Evolutionary conservation across 2,888 invertebrate species (phyloP), one percentile per base, ranked within the genome.

Genomic region (Myopa testacea): DNA sequence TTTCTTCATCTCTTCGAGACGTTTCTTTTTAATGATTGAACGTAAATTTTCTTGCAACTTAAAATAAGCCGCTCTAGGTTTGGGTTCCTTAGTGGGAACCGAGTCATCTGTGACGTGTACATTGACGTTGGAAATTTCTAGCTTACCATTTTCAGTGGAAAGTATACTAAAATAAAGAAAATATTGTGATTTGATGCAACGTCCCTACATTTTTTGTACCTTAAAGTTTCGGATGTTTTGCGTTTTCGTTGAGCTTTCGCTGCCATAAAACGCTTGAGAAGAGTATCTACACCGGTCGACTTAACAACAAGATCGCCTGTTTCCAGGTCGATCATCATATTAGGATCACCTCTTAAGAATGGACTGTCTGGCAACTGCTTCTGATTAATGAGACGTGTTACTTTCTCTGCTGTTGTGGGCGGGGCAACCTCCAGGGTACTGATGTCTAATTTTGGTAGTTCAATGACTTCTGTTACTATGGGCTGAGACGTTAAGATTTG

Each of bases 61-160:
- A n/a, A 91, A 87, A 81, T 94, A 91, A 82, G 93, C 93, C 4
- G 92, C 92, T 0, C 96, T 95, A 63, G 95, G 94, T 85, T 93
- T 92, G 52, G 90, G 90, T 19, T 90, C 87, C 70, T 83, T 85
- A 52, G 81, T 81, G 2, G 84, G 76, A 10, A 86, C 84, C 16
- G 84, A 81, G 6, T 86, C 85, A 8, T 87, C 86, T 10, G 84
- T 84, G 37, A 83, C 69, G 82, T 83, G 78, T 78, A 84, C 76
- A 84, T 82, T 82, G 75, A 89, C 81, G 85, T 89, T 88, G 6
- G 84, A 82, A 16, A 90, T 86, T 82, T 90, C 89, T 63, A 91
- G 82, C 83, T 89, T 89, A 4, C 90, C 90, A 81, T 88, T 89
- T 60, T 90, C 88, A 0, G 91, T 87, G 4, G 86, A 88, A 84